Conservation (phyloP, 2,113 vertebrate genomes). For the Suricata suricatta region DNA sequence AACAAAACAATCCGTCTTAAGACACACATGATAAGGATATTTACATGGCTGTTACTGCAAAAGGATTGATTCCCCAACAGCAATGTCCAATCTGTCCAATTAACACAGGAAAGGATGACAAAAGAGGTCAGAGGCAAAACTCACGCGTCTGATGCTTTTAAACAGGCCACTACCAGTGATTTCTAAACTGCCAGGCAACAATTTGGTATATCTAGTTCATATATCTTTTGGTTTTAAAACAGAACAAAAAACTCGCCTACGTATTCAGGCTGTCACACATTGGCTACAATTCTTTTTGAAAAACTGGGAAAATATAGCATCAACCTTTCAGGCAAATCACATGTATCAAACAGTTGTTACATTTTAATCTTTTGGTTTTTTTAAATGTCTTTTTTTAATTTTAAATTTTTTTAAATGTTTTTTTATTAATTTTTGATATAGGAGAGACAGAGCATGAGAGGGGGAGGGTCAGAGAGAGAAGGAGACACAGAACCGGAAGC, state of each 20-base stretch:
- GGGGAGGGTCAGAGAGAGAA: too few species aligned
- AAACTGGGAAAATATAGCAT: slow-evolving; percentile 9
- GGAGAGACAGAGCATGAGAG: too few species aligned
- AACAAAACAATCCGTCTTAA: slow-evolving; percentile 61
- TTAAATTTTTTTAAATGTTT: too few species aligned
- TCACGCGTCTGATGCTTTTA: neutral
- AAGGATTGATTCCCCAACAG: neutral
- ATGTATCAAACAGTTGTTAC: neutral
- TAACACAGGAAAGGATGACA: neutral
- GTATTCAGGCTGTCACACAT: neutral
- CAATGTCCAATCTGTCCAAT: neutral
- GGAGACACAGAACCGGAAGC: too few species aligned
- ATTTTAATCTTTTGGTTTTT: slow-evolving; percentile 6
- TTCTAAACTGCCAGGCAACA: neutral
- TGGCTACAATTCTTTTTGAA: neutral
- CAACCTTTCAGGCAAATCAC: neutral
- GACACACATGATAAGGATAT: slow-evolving; percentile 37
- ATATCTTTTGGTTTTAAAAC: neutral
- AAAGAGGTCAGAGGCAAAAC: slow-evolving; percentile 25
- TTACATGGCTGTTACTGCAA: neutral
- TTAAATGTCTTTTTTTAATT: too few species aligned
- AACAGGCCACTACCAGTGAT: neutral
- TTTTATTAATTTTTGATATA: too few species aligned
- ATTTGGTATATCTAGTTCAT: neutral
- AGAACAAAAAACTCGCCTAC: neutral